Evolutionary conservation across 37 sponge, comb jelly and placozoan species (phyloP), one percentile per base, ranked within the genome.

Genomic region (Ianthella basta): DNA sequence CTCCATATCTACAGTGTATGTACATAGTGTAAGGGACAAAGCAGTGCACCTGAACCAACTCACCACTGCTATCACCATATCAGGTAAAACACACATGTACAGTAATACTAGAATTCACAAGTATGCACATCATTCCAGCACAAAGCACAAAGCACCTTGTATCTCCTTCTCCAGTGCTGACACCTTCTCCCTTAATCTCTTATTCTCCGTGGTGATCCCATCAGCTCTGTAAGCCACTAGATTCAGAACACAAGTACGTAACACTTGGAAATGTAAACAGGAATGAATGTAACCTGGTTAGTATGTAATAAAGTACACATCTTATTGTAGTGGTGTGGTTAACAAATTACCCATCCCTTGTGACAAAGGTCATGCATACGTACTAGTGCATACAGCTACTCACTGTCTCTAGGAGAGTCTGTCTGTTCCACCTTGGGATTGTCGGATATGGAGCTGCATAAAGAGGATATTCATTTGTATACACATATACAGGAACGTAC

Each of bases 121-220:
- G 27, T 61, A 10, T 10, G 10, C 64, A 61, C 64, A n/a, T n/a
- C n/a, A n/a, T n/a, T n/a, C n/a, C n/a, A n/a, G n/a, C n/a, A n/a
- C n/a, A n/a, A n/a, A n/a, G n/a, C n/a, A n/a, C 12, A 36, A 29
- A 5, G 34, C 37, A 70, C 78, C 78, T 75, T 75, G 78, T 40
- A 75, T 75, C 53, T 75, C 38, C 15, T 75, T 75, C 53, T 75
- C 78, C 78, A 75, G 40, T 19, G 78, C n/a, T 18, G 21, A 2
- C 78, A 75, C 78, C 25, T 75, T 75, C 21, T 75, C 78, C 37
- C 78, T 75, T 53, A 75, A 24, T 14, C 21, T 39, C 15, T 75
- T 75, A 14, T 75, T 75, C 40, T 75, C 78, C 4, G 78, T 23
- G 1, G 54, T 36, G 23, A 75, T 40, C 1, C 54, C 78, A 41